Conservation (phyloP, 2,888 invertebrate genomes). For the Apodemia mormo region DNA sequence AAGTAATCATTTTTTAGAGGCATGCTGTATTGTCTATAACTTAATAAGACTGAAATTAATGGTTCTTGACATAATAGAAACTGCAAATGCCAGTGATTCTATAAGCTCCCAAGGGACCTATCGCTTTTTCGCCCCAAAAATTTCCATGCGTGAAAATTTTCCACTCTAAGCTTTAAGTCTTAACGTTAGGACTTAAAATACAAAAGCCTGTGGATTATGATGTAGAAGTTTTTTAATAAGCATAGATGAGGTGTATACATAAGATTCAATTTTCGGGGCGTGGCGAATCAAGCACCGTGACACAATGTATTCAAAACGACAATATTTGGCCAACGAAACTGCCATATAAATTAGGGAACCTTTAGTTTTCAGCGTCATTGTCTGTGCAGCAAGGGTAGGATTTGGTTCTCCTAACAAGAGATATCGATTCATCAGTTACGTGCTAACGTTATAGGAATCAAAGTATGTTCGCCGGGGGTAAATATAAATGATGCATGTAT, state of each 20-base stretch:
- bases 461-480: slow-evolving; percentile 81
- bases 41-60: slow-evolving; percentile 80
- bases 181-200: slow-evolving; percentile 26
- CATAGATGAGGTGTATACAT: slow-evolving; percentile 69
- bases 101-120: slow-evolving; percentile 81
- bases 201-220: slow-evolving; percentile 34
- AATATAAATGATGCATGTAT: slow-evolving; percentile 81
- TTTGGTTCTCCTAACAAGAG: slow-evolving; percentile 48
- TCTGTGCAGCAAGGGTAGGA: slow-evolving; percentile 55
- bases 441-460: slow-evolving; percentile 70
- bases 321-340: slow-evolving; percentile 72
- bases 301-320: slow-evolving; percentile 79
- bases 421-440: slow-evolving; percentile 71
- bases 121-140: slow-evolving; percentile 77
- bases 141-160: slow-evolving; percentile 38
- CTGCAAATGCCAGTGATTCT: slow-evolving; percentile 87
- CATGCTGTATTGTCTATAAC: slow-evolving; percentile 70
- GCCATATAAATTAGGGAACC: slow-evolving; percentile 72
- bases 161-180: slow-evolving; percentile 44
- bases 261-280: slow-evolving; percentile 80
- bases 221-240: slow-evolving; percentile 53
- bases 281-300: slow-evolving; percentile 80
- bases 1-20: slow-evolving; percentile 28
- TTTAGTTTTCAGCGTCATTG: slow-evolving; percentile 64
- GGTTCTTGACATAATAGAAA: slow-evolving; percentile 81